A percentile compares a stretch with the other conserved stretches of the same genome.
Conservation (phyloP, 2,113 vertebrate genomes). For the Bostrychus sinensis region DNA sequence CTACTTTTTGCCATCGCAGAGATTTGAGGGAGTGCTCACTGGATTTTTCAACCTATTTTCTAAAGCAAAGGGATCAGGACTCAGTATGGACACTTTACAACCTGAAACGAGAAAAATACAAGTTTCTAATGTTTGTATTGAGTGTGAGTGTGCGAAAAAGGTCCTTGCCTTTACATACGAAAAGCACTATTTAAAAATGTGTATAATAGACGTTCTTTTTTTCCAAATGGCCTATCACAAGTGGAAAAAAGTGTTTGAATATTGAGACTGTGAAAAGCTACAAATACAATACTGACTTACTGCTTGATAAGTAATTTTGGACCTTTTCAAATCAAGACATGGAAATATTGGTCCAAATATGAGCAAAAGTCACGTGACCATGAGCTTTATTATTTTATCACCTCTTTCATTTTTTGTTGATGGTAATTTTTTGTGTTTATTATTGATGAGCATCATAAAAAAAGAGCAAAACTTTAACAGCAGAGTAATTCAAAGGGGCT, state of each 20-base stretch:
- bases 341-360: slow-evolving; percentile 68
- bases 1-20: slow-evolving; percentile 24
- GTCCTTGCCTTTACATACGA: slow-evolving; percentile 59
- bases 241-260: slow-evolving; percentile 46
- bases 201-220: slow-evolving; percentile 42
- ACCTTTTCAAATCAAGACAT: slow-evolving; percentile 20
- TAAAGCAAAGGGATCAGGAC: slow-evolving; percentile 60
- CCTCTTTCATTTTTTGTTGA: slow-evolving; percentile 45
- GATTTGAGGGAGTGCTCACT: slow-evolving; percentile 51
- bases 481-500: slow-evolving; percentile 14
- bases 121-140: slow-evolving; percentile 51
- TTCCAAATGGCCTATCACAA: slow-evolving; percentile 29
- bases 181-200: slow-evolving; percentile 66
- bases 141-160: slow-evolving; percentile 52
- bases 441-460: slow-evolving; percentile 29
- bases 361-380: slow-evolving; percentile 50
- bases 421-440: slow-evolving; percentile 29
- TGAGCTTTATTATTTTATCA: slow-evolving; percentile 60
- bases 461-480: slow-evolving; percentile 38
- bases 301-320: slow-evolving; percentile 52
- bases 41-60: slow-evolving; percentile 43
- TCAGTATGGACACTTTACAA: slow-evolving; percentile 43
- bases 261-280: slow-evolving; percentile 68
- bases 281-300: slow-evolving; percentile 59
- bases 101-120: slow-evolving; percentile 31